phyloP scores from a whole-genome alignment of 2,888 invertebrate genomes.

The Watsonalla cultraria region DNA sequence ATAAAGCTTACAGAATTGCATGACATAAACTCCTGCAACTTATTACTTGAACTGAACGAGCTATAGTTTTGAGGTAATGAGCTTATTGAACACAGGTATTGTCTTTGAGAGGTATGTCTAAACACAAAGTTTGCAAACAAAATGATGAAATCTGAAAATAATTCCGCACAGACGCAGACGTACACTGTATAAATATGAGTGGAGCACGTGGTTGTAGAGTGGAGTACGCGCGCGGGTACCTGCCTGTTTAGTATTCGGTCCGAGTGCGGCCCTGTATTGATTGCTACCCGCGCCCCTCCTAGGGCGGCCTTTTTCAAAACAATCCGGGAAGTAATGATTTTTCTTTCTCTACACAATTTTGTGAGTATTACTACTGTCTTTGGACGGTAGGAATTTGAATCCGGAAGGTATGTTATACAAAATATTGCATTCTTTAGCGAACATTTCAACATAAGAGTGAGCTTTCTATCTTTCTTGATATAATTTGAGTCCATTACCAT shows the following conservation, averaged over 20 bases:
- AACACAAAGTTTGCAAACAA: neutral
- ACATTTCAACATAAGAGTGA: too few species aligned
- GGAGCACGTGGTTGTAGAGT: slow-evolving; percentile 24
- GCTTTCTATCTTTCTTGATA: too few species aligned
- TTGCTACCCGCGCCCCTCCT: slow-evolving; percentile 68
- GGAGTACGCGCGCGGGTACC: slow-evolving; percentile 23
- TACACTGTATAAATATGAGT: slow-evolving; percentile 5
- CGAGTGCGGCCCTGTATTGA: slow-evolving; percentile 82
- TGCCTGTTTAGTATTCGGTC: slow-evolving; percentile 79
- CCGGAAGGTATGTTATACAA: too few species aligned
- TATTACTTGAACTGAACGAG: too few species aligned
- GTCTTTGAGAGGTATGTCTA: neutral
- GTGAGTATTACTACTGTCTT: slow-evolving; percentile 15
- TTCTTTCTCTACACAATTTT: slow-evolving; percentile 21
- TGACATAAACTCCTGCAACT: too few species aligned
- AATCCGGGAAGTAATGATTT: slow-evolving; percentile 62
- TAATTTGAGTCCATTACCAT: too few species aligned
- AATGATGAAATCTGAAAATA: neutral
- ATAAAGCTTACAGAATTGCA: too few species aligned
- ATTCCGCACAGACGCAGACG: neutral
- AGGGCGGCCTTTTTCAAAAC: slow-evolving; percentile 71
- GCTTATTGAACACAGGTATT: too few species aligned
- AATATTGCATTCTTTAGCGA: too few species aligned
- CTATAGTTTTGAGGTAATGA: too few species aligned
- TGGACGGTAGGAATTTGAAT: neutral